Base-by-base conservation (phyloP, 2,797 vertebrate species). In the Micromesistius poutassou region DNA sequence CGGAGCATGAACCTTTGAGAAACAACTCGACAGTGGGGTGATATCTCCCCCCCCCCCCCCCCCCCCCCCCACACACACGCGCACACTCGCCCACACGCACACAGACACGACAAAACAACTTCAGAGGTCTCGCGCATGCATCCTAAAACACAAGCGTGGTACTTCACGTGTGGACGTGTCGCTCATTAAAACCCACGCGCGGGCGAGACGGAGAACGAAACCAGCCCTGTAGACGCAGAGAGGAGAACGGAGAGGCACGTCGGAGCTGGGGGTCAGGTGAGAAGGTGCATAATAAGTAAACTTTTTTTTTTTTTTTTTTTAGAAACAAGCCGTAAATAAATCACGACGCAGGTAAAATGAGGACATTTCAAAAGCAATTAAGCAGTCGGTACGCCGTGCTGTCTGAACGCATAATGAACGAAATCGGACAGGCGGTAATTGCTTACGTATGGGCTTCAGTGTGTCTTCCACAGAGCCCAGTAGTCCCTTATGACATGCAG, bases 401-500 rank as follows among this genome's bases (percentile, higher is more conserved):
- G n/a, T n/a, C 22, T 62, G 22, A 5, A 62, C n/a, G 55, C n/a
- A 19, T 9, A 25, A 8, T 62, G 9, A 19, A 62, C 25, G 16
- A 25, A 62, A 25, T 62, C 5, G 62, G 84, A 79, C 81, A 14
- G 77, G 82, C 28, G 77, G 78, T 91, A 91, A 91, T 90, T 90
- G 82, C 72, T 81, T 80, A 83, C 89, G 81, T 77, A 86, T 81
- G 78, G 80, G 46, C 46, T 22, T 55, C 75, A 87, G 80, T 83
- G 66, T 78, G 8, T 80, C 74, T 71, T 84, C 91, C 88, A 89
- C 76, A 70, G 84, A 73, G 75, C 66, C 72, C 85, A 82, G 88
- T 85, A 77, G 80, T 76, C 78, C 79, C 77, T 85, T 85, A 78
- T 92, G 91, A 86, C 89, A 90, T 92, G 90, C 87, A 87, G 78